phyloP scores from a whole-genome alignment of 2,888 invertebrate genomes.

The Standfussiana lucernea region DNA sequence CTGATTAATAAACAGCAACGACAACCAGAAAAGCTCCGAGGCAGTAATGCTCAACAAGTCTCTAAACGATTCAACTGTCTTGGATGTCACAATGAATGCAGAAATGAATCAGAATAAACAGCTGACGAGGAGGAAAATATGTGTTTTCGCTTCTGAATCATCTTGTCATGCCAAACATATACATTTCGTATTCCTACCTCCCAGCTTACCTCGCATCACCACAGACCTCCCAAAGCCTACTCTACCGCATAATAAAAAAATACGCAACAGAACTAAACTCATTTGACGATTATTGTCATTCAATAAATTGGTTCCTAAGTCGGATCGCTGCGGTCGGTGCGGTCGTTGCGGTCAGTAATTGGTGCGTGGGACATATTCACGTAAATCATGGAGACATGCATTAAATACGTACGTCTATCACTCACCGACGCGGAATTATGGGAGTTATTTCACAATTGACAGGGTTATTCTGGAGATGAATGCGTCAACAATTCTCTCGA shows the following conservation, averaged over 20 bases:
- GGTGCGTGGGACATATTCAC: slow-evolving; percentile 67
- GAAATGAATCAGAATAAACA: neutral
- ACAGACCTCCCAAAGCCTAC: slow-evolving; percentile 30
- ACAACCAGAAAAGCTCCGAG: neutral
- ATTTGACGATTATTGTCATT: slow-evolving; percentile 66
- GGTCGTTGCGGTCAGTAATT: slow-evolving; percentile 45
- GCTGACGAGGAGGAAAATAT: neutral
- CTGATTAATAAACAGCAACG: neutral
- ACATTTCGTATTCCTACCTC: neutral
- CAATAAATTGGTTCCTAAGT: slow-evolving; percentile 55
- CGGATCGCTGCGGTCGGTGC: slow-evolving; percentile 6
- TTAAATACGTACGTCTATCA: slow-evolving; percentile 83
- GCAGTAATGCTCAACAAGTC: neutral
- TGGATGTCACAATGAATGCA: neutral
- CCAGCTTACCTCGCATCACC: neutral
- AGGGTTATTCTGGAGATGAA: slow-evolving; percentile 42
- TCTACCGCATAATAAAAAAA: slow-evolving; percentile 57
- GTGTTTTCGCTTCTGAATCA: neutral
- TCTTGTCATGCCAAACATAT: too few relatives aligned
- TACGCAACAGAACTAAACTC: slow-evolving; percentile 44
- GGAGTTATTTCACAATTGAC: slow-evolving; percentile 50
- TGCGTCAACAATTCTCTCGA: neutral
- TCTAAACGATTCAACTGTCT: neutral
- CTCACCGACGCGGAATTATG: slow-evolving; percentile 72
- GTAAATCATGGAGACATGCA: slow-evolving; percentile 83